Evolutionary conservation across 2,888 invertebrate species (phyloP).

Genomic region (Ethmia dodecea): DNA sequence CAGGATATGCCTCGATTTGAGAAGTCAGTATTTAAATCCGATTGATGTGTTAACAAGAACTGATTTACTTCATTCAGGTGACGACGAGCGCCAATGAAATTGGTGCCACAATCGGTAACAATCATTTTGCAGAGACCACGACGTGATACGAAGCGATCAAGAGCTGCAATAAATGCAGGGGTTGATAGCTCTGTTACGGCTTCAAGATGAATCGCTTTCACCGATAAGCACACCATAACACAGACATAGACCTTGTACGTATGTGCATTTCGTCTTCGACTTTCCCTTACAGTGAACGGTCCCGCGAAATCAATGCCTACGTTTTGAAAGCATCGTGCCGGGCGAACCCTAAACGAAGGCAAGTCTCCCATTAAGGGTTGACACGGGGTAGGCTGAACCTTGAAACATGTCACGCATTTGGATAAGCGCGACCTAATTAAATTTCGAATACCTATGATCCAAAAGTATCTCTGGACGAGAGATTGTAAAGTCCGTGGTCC

Average conservation of each 20-base stretch:
- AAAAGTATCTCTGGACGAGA: not conserved
- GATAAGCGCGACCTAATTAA: not conserved
- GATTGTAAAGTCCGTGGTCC: not conserved
- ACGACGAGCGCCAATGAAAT: not conserved
- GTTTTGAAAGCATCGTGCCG: not conserved
- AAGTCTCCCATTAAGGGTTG: not conserved
- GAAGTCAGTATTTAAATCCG: not conserved
- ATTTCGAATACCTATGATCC: not conserved
- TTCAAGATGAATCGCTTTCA: not conserved
- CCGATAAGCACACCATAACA: not conserved
- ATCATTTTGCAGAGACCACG: not conserved
- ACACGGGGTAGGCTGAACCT: not conserved
- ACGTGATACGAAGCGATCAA: not conserved
- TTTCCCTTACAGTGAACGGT: not conserved
- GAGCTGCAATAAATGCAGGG: not conserved
- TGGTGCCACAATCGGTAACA: not conserved
- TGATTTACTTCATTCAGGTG: not conserved
- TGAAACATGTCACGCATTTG: not conserved
- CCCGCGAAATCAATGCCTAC: not conserved
- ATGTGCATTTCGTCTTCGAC: not conserved
- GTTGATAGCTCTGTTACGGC: not conserved
- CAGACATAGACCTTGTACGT: not conserved
- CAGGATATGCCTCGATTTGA: not conserved
- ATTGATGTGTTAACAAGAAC: not conserved
- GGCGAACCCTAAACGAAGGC: not conserved